Base-by-base conservation (phyloP, 2,797 vertebrate species). In the Zenarchopterus dispar region DNA sequence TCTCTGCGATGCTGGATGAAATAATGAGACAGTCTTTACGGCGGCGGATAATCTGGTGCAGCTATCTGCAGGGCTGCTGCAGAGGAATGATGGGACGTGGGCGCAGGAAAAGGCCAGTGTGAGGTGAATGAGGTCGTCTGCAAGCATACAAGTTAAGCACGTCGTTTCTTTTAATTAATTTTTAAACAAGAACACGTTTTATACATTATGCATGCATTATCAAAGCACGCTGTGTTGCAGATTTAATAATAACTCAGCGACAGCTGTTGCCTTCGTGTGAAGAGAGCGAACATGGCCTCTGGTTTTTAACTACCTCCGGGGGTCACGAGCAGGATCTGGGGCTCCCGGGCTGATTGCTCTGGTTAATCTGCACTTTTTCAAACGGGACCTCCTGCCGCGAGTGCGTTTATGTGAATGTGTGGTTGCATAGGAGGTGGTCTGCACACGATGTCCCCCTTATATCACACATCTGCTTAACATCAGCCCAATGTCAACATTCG, bases 391-490 rank as follows among this genome's bases (percentile, higher is more conserved):
- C 87, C 82, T 78, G 81, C 82, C 71, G 81, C 26, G 77, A 58
- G 28, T 50, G 75, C 70, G 75, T 82, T 84, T 79, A 67, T 56
- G 44, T 4, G 16, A 45, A 58, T 48, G 61, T 61, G 21, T 45
- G 45, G 42, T 41, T 68, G 73, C 75, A 63, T 64, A 8, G 78
- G 70, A 76, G 88, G 84, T 82, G 79, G 86, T 85, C 87, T 16
- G 61, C 60, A 70, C 65, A 75, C 21, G 16, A 58, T 64, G 73
- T 70, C 67, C 72, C 75, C 61, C 56, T 84, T 73, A 73, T 65
- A 87, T 79, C 19, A 57, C 81, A 87, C 81, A 89, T 90, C 88
- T 91, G 87, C 80, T 83, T 65, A 43, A 73, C 68, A 89, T 90
- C 88, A 88, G 68, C 67, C 6, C 75, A 58, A 24, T 70, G 75